These are phyloP conservation scores for Philonicus albiceps DNA, from an alignment of 2,888 invertebrate species.

Conservation along the genomic window DNA sequence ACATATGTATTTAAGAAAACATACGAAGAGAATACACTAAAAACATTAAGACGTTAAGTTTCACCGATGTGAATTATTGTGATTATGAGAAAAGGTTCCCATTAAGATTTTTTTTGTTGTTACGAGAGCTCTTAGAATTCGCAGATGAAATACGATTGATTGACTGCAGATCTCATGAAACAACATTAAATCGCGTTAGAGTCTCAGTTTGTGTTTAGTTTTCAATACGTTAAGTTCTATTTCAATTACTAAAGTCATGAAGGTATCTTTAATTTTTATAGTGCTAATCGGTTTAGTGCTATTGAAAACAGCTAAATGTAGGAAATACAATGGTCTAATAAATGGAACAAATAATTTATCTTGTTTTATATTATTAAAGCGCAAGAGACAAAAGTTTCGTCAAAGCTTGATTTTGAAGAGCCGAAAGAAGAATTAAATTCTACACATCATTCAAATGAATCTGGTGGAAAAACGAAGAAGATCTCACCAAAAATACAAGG, in stretches of 20 bases:
- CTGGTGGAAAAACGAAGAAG: slow-evolving; percentile 24
- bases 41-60: neutral
- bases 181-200: neutral
- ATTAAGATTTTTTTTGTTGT: slow-evolving; percentile 27
- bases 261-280: neutral
- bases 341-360: neutral
- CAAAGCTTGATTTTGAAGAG: slow-evolving; percentile 62
- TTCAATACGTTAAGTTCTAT: neutral
- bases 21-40: neutral
- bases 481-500: slow-evolving; percentile 62
- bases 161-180: neutral
- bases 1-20: neutral
- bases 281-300: neutral
- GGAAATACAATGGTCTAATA: slow-evolving; percentile 49
- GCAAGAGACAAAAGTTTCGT: slow-evolving; percentile 58
- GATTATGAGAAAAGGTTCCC: slow-evolving; percentile 22
- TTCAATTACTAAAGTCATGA: neutral
- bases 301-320: neutral
- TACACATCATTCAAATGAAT: neutral
- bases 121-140: neutral
- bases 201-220: slow-evolving; percentile 7
- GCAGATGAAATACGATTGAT: slow-evolving; percentile 26
- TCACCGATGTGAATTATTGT: slow-evolving; percentile 28
- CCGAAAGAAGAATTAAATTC: slow-evolving; percentile 49
- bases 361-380: neutral